These are phyloP conservation scores for Aporrectodea caliginosa DNA, from an alignment of 1,140 invertebrate species.

Conservation along the genomic window DNA sequence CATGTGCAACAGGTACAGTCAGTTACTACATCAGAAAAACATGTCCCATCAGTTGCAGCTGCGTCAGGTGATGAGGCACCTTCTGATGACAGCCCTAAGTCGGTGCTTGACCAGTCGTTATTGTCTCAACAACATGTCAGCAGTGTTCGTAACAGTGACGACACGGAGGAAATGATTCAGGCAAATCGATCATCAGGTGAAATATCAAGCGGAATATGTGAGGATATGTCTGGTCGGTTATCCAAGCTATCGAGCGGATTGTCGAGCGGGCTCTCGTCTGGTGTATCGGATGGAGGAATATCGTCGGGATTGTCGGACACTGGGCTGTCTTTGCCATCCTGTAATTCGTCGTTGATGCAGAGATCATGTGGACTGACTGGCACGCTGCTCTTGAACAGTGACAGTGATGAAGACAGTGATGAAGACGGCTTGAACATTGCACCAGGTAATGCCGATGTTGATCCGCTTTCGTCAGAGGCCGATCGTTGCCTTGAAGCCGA, in stretches of 20 bases:
- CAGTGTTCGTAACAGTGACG: not conserved
- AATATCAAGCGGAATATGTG: not conserved
- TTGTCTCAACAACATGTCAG: not conserved
- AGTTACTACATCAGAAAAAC: no score
- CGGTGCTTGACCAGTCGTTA: not conserved
- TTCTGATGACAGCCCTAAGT: not conserved
- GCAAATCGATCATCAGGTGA: not conserved
- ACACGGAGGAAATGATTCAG: not conserved
- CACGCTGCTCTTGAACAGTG: not conserved
- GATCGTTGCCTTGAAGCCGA: not conserved
- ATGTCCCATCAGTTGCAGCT: no score
- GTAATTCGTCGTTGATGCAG: not conserved
- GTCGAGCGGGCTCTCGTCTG: not conserved
- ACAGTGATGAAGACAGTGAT: not conserved
- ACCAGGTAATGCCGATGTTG: not conserved
- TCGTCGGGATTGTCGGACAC: not conserved
- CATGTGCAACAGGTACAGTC: no score
- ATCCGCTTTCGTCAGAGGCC: not conserved
- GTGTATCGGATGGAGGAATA: not conserved
- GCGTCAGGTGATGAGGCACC: not conserved
- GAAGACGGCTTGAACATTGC: not conserved
- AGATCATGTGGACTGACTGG: not conserved
- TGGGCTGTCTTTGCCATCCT: not conserved
- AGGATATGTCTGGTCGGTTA: not conserved
- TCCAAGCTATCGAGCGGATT: not conserved